These are phyloP conservation scores for Ophioderma brevispina DNA, from an alignment of 35 echinoderm and acorn worm species.

Conservation along the genomic window DNA sequence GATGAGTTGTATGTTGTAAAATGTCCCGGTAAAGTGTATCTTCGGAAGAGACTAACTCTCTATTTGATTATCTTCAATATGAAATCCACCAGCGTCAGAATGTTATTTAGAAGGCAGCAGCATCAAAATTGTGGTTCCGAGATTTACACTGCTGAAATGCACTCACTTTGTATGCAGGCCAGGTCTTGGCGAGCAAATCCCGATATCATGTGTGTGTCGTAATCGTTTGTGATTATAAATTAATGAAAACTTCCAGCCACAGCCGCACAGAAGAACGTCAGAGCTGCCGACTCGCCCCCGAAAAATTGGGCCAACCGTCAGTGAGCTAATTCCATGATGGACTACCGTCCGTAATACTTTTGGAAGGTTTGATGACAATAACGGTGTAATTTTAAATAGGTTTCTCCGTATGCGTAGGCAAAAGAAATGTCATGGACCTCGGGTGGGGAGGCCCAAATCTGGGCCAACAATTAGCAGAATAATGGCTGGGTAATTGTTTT, in stretches of 20 bases:
- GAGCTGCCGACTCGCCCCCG: not conserved
- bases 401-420: not conserved
- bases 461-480: not conserved
- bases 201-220: not conserved
- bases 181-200: not conserved
- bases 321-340: not conserved
- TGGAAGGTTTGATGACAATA: not conserved
- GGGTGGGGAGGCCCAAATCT: not conserved
- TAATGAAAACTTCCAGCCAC: not conserved
- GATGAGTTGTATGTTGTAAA: no score
- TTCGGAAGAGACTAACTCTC: no score
- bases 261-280: not conserved
- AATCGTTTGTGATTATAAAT: not conserved
- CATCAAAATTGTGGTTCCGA: no score
- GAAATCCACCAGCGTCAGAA: no score
- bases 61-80: no score
- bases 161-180: not conserved
- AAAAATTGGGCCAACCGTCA: conserved; percentile 4
- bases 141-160: no score
- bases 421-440: not conserved
- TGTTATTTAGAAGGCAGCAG: no score
- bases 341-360: not conserved
- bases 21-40: no score
- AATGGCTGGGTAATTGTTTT: conserved; percentile 1
- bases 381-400: conserved; percentile 5